Conservation (phyloP, 2,888 invertebrate species). For the Boloria selene region DNA sequence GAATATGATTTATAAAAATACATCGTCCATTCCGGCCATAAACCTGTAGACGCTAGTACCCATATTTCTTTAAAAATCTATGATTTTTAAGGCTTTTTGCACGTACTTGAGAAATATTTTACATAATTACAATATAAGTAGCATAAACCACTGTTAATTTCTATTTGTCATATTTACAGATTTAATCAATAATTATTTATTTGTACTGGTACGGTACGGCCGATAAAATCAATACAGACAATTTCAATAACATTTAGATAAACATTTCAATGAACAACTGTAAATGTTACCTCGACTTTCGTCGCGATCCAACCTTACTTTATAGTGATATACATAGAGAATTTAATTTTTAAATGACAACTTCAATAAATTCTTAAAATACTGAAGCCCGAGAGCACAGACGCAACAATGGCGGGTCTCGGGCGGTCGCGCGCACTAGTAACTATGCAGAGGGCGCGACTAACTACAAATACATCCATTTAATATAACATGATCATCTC, state of each 20-base stretch:
- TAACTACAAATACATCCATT: conserved; percentile 39
- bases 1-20: conserved; percentile 82
- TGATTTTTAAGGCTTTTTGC: conserved; percentile 81
- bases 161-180: conserved; percentile 66
- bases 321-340: conserved; percentile 55
- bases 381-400: conserved; percentile 53
- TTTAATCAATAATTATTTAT: conserved; percentile 53
- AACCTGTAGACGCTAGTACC: conserved; percentile 77
- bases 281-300: conserved; percentile 56
- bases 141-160: conserved; percentile 71
- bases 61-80: conserved; percentile 76
- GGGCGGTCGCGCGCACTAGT: no score
- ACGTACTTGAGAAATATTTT: conserved; percentile 75
- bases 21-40: conserved; percentile 70
- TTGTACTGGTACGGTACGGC: conserved; percentile 80
- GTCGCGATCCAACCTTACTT: conserved; percentile 50
- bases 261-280: conserved; percentile 61
- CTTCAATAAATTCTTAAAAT: conserved; percentile 66
- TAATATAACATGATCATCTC: conserved; percentile 64
- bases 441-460: no score
- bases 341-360: conserved; percentile 61
- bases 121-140: conserved; percentile 77
- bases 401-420: neutral
- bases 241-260: conserved; percentile 66
- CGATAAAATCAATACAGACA: conserved; percentile 65